Percentiles rank a stretch among this genome's conserved stretches.
phyloP scores from a whole-genome alignment of 2,888 invertebrate species.

The Idaea dimidiata region DNA sequence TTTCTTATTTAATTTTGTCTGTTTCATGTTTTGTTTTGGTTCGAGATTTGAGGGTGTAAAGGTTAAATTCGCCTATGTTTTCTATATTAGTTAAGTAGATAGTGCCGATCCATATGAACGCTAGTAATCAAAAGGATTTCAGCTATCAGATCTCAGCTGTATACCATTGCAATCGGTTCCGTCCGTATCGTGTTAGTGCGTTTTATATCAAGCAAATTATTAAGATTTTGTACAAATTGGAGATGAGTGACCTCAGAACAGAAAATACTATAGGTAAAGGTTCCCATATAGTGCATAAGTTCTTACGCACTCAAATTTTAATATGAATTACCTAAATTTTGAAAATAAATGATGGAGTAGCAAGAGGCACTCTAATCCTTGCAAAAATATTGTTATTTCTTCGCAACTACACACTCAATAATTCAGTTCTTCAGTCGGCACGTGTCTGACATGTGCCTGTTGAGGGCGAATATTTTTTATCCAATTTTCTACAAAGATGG shows the following conservation, averaged over 20 bases:
- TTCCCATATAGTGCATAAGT: no score
- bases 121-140: no score
- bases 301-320: neutral
- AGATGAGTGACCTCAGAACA: neutral
- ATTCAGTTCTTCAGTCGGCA: slow-evolving; percentile 46
- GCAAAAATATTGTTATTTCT: slow-evolving; percentile 31
- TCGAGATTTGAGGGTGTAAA: neutral
- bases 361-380: slow-evolving; percentile 18
- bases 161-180: no score
- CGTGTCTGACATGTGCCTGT: slow-evolving; percentile 41
- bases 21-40: neutral
- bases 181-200: no score
- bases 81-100: neutral
- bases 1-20: neutral
- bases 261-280: neutral
- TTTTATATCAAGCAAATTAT: no score
- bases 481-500: neutral
- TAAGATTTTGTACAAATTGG: neutral
- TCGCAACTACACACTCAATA: slow-evolving; percentile 37
- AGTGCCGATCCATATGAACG: no score
- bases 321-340: neutral
- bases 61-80: neutral
- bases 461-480: slow-evolving; percentile 25
- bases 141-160: no score
- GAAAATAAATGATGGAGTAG: slow-evolving; percentile 15